phyloP scores from a whole-genome alignment of 1,140 invertebrate species.

The Dreissena rostriformis region DNA sequence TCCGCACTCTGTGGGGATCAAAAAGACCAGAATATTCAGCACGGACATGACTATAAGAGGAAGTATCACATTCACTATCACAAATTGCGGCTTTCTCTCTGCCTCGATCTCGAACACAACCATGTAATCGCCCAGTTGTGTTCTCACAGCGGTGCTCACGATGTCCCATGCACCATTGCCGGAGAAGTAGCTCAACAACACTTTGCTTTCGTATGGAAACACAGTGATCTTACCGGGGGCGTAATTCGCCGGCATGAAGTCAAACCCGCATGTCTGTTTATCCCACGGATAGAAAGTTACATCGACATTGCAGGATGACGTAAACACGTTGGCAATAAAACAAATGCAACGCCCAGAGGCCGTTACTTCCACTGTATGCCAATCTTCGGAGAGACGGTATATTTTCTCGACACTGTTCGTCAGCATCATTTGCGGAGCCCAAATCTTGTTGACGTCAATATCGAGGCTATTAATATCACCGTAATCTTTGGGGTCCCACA shows the following conservation, averaged over 20 bases:
- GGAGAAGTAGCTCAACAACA: background rate
- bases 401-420: slow-evolving; percentile 9
- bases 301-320: slow-evolving; percentile 96
- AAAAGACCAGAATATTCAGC: slow-evolving; percentile 51
- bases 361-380: background rate
- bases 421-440: slow-evolving; percentile 27
- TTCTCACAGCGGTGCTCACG: background rate
- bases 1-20: slow-evolving; percentile 52
- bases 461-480: background rate
- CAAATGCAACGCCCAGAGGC: slow-evolving; percentile 88
- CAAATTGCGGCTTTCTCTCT: slow-evolving; percentile 20
- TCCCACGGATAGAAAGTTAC: slow-evolving; percentile 94
- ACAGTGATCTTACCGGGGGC: background rate
- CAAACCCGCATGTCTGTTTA: slow-evolving; percentile 96
- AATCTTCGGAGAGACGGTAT: background rate
- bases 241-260: background rate
- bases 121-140: background rate
- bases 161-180: slow-evolving; percentile 27
- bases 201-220: background rate
- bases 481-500: slow-evolving; percentile 23
- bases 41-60: slow-evolving; percentile 54
- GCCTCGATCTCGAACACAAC: slow-evolving; percentile 12
- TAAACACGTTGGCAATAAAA: slow-evolving; percentile 73
- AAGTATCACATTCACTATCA: slow-evolving; percentile 48
- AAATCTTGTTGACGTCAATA: slow-evolving; percentile 1